Evolutionary conservation across 2,113 vertebrate genomes (phyloP).

Genomic region (Protomyctophum bolini): DNA sequence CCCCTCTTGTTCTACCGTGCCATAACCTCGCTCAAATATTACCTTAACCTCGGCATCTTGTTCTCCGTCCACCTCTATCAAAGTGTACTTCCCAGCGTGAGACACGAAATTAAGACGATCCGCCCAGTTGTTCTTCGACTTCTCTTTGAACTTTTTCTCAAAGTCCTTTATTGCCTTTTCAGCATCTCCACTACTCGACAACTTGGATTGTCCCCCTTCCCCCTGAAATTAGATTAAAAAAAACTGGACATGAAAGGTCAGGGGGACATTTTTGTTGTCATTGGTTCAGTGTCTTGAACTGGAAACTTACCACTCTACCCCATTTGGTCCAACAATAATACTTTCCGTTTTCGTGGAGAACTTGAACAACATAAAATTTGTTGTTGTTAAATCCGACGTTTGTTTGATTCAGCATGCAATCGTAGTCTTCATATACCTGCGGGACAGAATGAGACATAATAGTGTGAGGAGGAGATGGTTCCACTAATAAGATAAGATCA

Average conservation of each 20-base stretch:
- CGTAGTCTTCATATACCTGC: slow-evolving; percentile 85
- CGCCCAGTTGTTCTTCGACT: slow-evolving; percentile 93
- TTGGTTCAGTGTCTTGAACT: neutral
- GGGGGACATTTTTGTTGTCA: neutral
- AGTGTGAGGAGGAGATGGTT: too few species aligned
- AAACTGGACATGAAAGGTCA: neutral
- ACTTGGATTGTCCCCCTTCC: slow-evolving; percentile 82
- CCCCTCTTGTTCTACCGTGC: neutral
- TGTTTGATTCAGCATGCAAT: slow-evolving; percentile 93
- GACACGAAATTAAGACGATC: slow-evolving; percentile 80
- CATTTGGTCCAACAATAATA: slow-evolving; percentile 87
- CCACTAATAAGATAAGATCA: too few species aligned
- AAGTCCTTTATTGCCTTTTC: slow-evolving; percentile 84
- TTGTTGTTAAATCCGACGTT: slow-evolving; percentile 89
- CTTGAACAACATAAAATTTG: slow-evolving; percentile 92
- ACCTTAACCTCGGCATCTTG: slow-evolving; percentile 78
- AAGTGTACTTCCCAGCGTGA: slow-evolving; percentile 86
- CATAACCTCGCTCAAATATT: slow-evolving; percentile 14
- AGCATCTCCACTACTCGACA: neutral
- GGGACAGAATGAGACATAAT: neutral
- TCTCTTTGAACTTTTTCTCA: slow-evolving; percentile 92
- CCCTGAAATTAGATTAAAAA: slow-evolving; percentile 79
- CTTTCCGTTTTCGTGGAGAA: slow-evolving; percentile 53
- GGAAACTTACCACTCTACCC: slow-evolving; percentile 88
- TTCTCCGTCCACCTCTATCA: slow-evolving; percentile 88